Conservation (phyloP, 1,140 invertebrate species). For the Harpegnathos saltator region DNA sequence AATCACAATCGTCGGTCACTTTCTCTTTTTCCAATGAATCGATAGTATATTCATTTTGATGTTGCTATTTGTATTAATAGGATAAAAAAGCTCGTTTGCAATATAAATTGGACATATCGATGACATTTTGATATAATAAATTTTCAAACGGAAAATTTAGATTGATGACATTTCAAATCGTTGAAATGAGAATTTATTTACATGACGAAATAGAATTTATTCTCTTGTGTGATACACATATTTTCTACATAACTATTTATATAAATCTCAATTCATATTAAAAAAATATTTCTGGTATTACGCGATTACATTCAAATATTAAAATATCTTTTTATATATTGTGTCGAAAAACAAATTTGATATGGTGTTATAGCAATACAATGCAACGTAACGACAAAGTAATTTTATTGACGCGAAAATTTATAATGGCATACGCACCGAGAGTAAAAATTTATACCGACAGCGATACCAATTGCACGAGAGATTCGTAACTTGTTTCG, state of each 20-base stretch:
- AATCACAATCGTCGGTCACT: too few species aligned
- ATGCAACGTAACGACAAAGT: too few species aligned
- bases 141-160: background rate
- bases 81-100: background rate
- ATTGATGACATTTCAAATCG: too few species aligned
- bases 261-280: slow-evolving; percentile 7
- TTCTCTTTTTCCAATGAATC: too few species aligned
- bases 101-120: background rate
- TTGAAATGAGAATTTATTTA: background rate
- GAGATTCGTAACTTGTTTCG: background rate
- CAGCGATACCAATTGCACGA: background rate
- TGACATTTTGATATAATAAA: background rate
- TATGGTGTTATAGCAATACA: background rate
- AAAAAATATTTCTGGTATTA: background rate
- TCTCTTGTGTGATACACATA: too few species aligned
- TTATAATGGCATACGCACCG: background rate
- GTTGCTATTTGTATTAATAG: background rate
- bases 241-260: background rate
- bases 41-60: too few species aligned
- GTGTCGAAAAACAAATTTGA: background rate
- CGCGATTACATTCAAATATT: background rate
- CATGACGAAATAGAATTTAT: background rate
- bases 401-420: background rate
- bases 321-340: background rate
- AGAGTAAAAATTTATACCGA: background rate